Percentiles rank a stretch among this genome's conserved stretches.
Conservation (phyloP, 2,113 vertebrate species). For the Ginglymostoma cirratum region DNA sequence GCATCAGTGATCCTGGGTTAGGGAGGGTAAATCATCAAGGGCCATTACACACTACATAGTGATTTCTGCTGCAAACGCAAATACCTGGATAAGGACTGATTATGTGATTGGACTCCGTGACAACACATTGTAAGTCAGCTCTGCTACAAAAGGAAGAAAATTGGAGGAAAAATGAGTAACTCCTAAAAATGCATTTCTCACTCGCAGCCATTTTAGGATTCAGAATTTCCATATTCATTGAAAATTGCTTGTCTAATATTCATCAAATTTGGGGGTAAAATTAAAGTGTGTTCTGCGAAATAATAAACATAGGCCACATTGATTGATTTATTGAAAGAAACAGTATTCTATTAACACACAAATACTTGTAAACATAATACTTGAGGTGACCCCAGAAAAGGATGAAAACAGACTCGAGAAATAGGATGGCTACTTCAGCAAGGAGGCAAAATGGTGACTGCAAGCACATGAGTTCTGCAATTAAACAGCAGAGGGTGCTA, state of each 20-base stretch:
- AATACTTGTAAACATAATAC: background rate
- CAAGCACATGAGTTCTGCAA: background rate
- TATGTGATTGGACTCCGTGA: background rate
- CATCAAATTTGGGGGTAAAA: background rate
- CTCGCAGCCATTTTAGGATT: background rate
- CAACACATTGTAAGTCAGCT: background rate
- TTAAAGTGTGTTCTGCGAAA: background rate
- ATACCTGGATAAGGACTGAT: background rate
- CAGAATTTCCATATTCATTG: background rate
- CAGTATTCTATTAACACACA: background rate
- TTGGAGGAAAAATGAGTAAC: background rate
- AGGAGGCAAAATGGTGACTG: background rate
- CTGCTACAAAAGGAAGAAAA: background rate
- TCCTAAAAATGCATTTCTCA: background rate
- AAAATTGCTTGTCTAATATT: background rate
- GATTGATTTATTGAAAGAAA: background rate
- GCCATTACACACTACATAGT: background rate
- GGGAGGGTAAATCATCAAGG: background rate
- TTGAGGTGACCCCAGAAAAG: constrained; percentile 25
- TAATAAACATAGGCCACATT: background rate
- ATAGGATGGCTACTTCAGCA: background rate
- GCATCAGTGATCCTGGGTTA: background rate
- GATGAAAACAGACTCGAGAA: constrained; percentile 14
- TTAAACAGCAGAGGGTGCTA: constrained; percentile 3
- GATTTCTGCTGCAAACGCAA: background rate